Conservation (phyloP, 2,888 invertebrate species). For the Melipona bicolor region DNA sequence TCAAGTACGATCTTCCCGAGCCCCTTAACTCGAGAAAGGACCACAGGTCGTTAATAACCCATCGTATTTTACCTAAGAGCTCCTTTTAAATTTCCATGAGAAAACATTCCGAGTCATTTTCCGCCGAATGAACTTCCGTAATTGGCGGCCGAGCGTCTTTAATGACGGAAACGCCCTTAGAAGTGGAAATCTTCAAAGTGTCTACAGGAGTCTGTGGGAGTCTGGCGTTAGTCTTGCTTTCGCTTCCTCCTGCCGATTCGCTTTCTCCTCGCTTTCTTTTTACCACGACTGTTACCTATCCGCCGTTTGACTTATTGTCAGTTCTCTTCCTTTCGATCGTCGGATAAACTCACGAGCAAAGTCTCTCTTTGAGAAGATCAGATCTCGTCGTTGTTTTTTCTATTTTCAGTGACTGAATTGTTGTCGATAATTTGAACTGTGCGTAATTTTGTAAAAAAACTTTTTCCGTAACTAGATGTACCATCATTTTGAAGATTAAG, state of each 20-base stretch:
- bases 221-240: not conserved
- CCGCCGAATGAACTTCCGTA: slow-evolving; percentile 23
- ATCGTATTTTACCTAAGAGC: slow-evolving; percentile 35
- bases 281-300: too few relatives aligned
- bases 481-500: too few relatives aligned
- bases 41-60: slow-evolving; percentile 52
- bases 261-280: slow-evolving; percentile 34
- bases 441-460: too few relatives aligned
- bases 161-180: slow-evolving; percentile 55
- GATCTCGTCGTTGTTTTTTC: too few relatives aligned
- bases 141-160: slow-evolving; percentile 55
- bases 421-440: too few relatives aligned
- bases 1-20: slow-evolving; percentile 47
- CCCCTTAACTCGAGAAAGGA: slow-evolving; percentile 53
- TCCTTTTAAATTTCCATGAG: slow-evolving; percentile 47
- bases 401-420: too few relatives aligned
- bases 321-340: slow-evolving; percentile 13
- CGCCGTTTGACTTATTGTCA: not conserved
- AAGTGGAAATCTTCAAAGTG: slow-evolving; percentile 54
- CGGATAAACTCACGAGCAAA: not conserved
- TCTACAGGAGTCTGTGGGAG: not conserved
- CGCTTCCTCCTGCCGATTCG: slow-evolving; percentile 11
- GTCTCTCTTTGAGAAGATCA: not conserved
- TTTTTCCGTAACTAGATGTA: too few relatives aligned
- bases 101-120: slow-evolving; percentile 64